phyloP scores from a whole-genome alignment of 2,888 invertebrate species.

The Oscheius sp. region DNA sequence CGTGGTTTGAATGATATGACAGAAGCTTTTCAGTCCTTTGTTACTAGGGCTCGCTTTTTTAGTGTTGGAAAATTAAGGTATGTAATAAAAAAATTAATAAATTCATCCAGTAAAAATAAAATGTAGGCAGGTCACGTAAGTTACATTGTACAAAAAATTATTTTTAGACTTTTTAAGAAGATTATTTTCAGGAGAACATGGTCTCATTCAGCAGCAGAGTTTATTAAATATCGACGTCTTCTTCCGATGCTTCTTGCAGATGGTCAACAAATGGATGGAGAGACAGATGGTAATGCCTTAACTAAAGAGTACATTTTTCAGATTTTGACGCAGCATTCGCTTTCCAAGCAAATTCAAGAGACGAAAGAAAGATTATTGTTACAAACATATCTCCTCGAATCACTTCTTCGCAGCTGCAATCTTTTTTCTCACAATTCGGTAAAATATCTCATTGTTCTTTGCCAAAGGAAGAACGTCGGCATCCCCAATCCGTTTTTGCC shows the following conservation, averaged over 20 bases:
- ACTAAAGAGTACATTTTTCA: slow-evolving; percentile 29
- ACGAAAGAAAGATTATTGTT: slow-evolving; percentile 61
- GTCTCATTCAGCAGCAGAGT: slow-evolving; percentile 70
- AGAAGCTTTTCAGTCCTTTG: slow-evolving; percentile 69
- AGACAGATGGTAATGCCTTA: slow-evolving; percentile 68
- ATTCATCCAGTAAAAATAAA: not conserved
- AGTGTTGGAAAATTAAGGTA: slow-evolving; percentile 67
- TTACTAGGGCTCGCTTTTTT: slow-evolving; percentile 69
- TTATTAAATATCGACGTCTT: slow-evolving; percentile 70
- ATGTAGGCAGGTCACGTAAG: not conserved
- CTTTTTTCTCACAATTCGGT: slow-evolving; percentile 70
- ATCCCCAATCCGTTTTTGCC: slow-evolving; percentile 57
- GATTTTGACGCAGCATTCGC: slow-evolving; percentile 58
- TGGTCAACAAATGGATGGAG: slow-evolving; percentile 56
- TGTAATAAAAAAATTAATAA: not conserved
- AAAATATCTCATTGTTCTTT: slow-evolving; percentile 63
- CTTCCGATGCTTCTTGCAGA: slow-evolving; percentile 69
- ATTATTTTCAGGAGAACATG: slow-evolving; percentile 67
- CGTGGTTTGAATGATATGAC: slow-evolving; percentile 69
- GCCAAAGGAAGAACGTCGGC: slow-evolving; percentile 59
- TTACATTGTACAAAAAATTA: not conserved
- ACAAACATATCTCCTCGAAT: slow-evolving; percentile 66
- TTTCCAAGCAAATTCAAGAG: slow-evolving; percentile 48
- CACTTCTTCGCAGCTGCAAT: slow-evolving; percentile 66
- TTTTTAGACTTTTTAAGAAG: no score